Percentiles rank a stretch among this genome's conserved stretches.
Conservation (phyloP, 2,888 invertebrate species). For the Unio delphinus region DNA sequence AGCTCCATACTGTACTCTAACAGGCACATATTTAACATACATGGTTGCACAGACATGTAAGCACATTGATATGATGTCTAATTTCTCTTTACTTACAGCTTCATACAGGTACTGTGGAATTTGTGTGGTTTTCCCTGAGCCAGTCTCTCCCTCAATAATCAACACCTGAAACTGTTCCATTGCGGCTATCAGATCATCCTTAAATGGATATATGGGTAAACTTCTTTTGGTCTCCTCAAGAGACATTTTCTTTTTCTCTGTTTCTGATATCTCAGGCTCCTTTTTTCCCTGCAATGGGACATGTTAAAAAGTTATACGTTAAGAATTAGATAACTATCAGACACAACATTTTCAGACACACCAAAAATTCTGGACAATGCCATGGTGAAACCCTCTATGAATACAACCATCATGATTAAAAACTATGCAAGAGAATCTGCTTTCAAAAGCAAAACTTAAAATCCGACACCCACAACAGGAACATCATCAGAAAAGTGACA, state of each 20-base stretch:
- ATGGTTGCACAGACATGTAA: no score
- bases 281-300: constrained; percentile 19
- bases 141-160: constrained; percentile 92
- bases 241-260: constrained; percentile 80
- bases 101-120: constrained; percentile 76
- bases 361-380: not conserved
- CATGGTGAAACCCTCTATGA: not conserved
- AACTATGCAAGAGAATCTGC: no score
- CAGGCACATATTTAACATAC: no score
- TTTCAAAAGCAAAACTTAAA: no score
- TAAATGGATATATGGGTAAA: constrained; percentile 94
- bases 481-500: no score
- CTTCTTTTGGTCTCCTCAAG: constrained; percentile 94
- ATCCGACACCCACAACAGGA: no score
- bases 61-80: no score
- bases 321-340: not conserved
- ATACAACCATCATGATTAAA: no score
- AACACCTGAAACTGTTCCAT: constrained; percentile 82
- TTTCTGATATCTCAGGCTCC: constrained; percentile 48
- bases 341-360: not conserved
- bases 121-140: constrained; percentile 77
- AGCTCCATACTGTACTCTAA: no score
- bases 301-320: no score
- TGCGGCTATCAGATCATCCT: constrained; percentile 89
- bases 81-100: constrained; percentile 68